Base-by-base conservation (phyloP, 35 echinoderm and acorn worm genomes). In the Diadema setosum region DNA sequence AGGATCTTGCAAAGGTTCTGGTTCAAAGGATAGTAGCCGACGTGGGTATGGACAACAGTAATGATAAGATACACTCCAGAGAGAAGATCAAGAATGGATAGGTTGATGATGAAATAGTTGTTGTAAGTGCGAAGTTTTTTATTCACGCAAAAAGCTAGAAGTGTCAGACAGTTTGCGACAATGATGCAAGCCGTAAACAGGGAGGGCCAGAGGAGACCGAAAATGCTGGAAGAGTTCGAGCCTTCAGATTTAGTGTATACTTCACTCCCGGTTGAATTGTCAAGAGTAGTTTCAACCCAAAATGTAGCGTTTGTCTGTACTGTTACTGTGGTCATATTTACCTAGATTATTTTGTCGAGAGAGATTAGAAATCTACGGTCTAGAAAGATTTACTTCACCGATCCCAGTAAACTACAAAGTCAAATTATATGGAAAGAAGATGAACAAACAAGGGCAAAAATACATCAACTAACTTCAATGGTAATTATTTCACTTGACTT, bases 51-150 rank as follows among this genome's bases (percentile, higher is more conserved):
- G 5, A 25, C 3, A 5, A 48, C 39, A 17, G 9, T 20, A 16
- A 70, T 5, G 35, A 39, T 21, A 39, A 87, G 16, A 7, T 18
- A n/a, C 27, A 87, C 32, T 20, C 85, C 85, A 1, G 48, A 23
- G 21, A 65, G 44, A 24, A 87, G 34, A 49, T 87, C 85, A 17
- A 57, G 34, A 39, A 87, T 70, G 42, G 42, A 48, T 3, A 87
- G 65, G 42, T 87, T 87, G 41, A 87, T 75, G 26, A 87, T 87
- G 44, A 74, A 87, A n/a, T 58, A 87, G 42, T 87, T 87, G 26
- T 48, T 70, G 65, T 87, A 87, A 18, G 85, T 75, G 25, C 85
- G 85, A 1, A 87, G 85, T 33, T 70, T 42, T 48, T 87, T 87
- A 29, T 87, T 65, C 37, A 42, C 3, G 35, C 27, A 29, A 65